Evolutionary conservation across 2,888 invertebrate genomes (phyloP).

Genomic region (Tuta absoluta): DNA sequence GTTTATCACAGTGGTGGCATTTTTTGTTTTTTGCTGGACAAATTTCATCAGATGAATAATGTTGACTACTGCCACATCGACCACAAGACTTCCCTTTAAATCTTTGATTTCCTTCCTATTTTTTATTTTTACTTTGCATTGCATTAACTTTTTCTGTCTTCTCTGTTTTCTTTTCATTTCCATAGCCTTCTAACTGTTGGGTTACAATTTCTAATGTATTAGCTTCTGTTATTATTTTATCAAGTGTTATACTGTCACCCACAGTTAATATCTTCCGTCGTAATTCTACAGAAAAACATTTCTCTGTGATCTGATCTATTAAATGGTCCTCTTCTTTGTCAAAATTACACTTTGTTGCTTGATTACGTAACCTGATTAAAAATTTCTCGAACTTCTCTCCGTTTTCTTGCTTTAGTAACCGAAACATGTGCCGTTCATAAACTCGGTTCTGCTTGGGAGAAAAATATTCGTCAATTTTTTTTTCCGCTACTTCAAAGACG

Average conservation of each 20-base stretch:
- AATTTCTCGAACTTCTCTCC: constrained; percentile 34
- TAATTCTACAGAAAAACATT: constrained; percentile 11
- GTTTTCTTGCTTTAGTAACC: constrained; percentile 30
- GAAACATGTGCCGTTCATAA: constrained; percentile 33
- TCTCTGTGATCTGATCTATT: constrained; percentile 11
- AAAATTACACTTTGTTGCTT: constrained; percentile 20
- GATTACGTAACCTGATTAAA: constrained; percentile 29
- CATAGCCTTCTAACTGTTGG: constrained; percentile 8
- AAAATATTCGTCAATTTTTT: constrained; percentile 32
- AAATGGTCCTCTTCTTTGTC: constrained; percentile 1
- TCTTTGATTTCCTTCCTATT: neutral
- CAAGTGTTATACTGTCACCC: constrained; percentile 13
- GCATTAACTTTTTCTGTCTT: constrained; percentile 17
- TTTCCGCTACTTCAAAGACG: constrained; percentile 27
- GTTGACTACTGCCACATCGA: constrained; percentile 27
- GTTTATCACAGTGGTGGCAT: constrained; percentile 32
- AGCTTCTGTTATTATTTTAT: constrained; percentile 17
- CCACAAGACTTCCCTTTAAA: constrained; percentile 21
- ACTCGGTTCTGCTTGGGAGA: constrained; percentile 31
- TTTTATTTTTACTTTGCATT: constrained; percentile 10
- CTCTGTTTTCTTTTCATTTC: constrained; percentile 6
- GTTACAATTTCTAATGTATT: constrained; percentile 16
- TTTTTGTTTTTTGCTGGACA: constrained; percentile 34
- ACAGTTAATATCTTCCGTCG: constrained; percentile 14
- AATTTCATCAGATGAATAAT: constrained; percentile 18